Evolutionary conservation across 2,113 vertebrate species (phyloP).

Genomic region (Onychostruthus taczanowskii): DNA sequence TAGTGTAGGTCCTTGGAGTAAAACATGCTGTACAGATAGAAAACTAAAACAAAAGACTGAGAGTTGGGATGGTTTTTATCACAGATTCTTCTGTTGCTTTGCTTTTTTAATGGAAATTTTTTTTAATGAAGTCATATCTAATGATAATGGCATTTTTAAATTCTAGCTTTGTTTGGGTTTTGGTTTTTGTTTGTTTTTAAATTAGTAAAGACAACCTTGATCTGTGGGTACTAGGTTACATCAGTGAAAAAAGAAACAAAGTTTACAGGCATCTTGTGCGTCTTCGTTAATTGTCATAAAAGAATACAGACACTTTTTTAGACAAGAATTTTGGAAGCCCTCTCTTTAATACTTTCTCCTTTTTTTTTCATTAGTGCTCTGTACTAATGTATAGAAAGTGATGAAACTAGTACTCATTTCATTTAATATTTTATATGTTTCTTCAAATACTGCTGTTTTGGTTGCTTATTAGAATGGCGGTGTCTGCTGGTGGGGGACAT

Average conservation of each 20-base stretch:
- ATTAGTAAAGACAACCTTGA: neutral
- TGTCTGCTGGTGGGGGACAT: neutral
- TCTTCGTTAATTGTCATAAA: neutral
- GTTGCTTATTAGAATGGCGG: neutral
- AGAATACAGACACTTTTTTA: neutral
- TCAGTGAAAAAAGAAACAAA: neutral
- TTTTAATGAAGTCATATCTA: neutral
- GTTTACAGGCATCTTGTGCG: neutral
- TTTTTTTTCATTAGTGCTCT: neutral
- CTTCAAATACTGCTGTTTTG: neutral
- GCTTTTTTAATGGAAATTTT: neutral
- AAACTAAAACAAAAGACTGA: neutral
- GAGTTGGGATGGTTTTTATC: neutral
- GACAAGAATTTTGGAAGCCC: neutral
- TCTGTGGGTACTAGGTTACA: neutral
- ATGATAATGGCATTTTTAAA: neutral
- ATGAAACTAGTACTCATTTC: neutral
- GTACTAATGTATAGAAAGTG: neutral
- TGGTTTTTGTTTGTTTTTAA: neutral
- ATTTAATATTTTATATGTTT: neutral
- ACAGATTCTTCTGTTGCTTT: neutral
- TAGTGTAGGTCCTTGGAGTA: neutral
- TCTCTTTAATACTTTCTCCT: neutral
- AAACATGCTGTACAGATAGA: neutral
- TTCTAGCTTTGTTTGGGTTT: neutral